These are phyloP conservation scores for Podabrus alpinus DNA, from an alignment of 2,888 invertebrate genomes.

Conservation along the genomic window DNA sequence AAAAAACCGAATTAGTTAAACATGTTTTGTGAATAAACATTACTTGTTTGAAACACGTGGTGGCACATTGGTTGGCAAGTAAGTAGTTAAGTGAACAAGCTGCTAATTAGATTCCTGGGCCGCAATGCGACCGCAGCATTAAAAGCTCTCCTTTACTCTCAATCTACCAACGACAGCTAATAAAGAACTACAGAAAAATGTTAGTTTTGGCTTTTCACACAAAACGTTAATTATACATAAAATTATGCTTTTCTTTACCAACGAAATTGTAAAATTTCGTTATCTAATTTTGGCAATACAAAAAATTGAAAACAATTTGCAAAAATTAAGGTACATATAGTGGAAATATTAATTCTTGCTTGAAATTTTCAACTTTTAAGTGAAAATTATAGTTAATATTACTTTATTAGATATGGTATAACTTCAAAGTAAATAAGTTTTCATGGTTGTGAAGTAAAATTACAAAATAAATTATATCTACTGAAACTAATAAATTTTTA, in stretches of 20 bases:
- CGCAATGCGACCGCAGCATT: conserved; percentile 46
- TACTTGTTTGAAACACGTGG: conserved; percentile 32
- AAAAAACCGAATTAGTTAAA: conserved; percentile 2
- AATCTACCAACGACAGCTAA: conserved; percentile 37
- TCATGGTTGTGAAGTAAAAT: too few species aligned
- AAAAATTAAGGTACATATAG: neutral
- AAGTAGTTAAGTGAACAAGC: conserved; percentile 45
- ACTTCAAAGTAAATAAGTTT: too few species aligned
- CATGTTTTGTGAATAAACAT: conserved; percentile 33
- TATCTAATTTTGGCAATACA: neutral
- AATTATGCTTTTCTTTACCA: neutral
- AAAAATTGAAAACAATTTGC: neutral
- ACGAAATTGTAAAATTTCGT: neutral
- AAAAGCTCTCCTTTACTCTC: conserved; percentile 40
- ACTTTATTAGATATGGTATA: too few species aligned
- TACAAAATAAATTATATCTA: too few species aligned
- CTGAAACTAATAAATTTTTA: too few species aligned
- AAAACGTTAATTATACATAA: neutral
- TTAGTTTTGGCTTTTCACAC: conserved; percentile 10
- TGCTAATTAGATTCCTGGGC: conserved; percentile 47
- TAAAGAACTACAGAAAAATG: conserved; percentile 31
- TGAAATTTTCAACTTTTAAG: neutral
- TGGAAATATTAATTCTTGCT: neutral
- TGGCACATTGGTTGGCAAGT: conserved; percentile 35
- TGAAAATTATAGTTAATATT: too few species aligned